Base-by-base conservation (phyloP, 2,888 invertebrate genomes). In the Tetanocera ferruginea region DNA sequence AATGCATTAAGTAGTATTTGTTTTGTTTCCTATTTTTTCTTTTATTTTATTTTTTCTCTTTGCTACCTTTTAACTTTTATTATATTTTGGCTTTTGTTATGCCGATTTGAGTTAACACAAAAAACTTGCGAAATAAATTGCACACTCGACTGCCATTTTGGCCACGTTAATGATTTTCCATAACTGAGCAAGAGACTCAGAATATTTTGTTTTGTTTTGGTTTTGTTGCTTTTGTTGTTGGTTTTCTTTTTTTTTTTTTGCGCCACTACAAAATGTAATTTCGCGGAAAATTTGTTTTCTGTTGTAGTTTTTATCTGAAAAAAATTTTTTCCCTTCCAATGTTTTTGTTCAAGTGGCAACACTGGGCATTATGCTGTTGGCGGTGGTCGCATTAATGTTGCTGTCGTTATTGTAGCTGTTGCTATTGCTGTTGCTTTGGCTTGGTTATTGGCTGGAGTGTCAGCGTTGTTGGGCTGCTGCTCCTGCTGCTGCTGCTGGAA, bases 141-240 rank as follows among this genome's bases (percentile, higher is more conserved):
- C 52, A 52, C 55, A 71, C 52, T 71, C 19, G 31, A 71, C 34
- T 31, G 55, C 28, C 28, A 23, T 71, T 71, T 73, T n/a, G 60
- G 60, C 51, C 73, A 25, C 60, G 62, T 73, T 73, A 73, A 62
- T 62, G 62, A 62, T 62, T 73, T 73, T 60, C n/a, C 37, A 8
- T 17, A 43, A 57, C 57, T 69, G 23, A 23, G 51, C 17, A n/a
- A 28, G 37, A 66, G n/a, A n/a, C 0, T 19, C 28, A 37, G 37
- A 11, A 64, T 34, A 67, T 34, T 11, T 57, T 71, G 19, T 34
- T 34, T 25, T 37, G 64, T 64, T 34, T 25, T 37, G 64, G 34
- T 34, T 64, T 64, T 64, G n/a, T 64, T 64, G n/a, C 3, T 43
- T 9, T 67, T 43, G 43, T 23, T 19, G 23, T 43, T 66, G 19